Base-by-base conservation (phyloP, 92 coral and sea anemone species). In the Epizoanthus illoricatus region DNA sequence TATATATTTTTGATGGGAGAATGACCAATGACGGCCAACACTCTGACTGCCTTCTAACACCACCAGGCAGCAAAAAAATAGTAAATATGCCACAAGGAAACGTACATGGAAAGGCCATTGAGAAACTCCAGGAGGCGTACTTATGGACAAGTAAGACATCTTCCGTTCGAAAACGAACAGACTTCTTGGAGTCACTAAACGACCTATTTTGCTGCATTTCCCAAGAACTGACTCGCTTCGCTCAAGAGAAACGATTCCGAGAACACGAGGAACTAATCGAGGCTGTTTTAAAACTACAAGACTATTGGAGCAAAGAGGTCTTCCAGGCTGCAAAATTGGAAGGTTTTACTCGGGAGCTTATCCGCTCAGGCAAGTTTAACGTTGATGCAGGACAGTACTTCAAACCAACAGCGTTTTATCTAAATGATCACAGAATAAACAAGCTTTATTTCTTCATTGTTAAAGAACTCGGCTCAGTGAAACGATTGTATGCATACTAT, bases 41-140 rank as follows among this genome's bases (percentile, higher is more conserved):
- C 18, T 54, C 55, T 19, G 78, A 73, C 78, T 75, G 81, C 18
- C 81, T 75, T 60, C 81, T 75, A 28, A 75, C 81, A 39, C 81
- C 81, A 16, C 64, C 7, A 4, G 28, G 47, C 61, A 33, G n/a
- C 81, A 54, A 69, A 58, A 75, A 59, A 11, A 17, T 28, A 19
- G 54, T 36, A 20, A 23, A 6, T 7, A 56, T 28, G 6, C 33
- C 52, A 4, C 41, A 39, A 1, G 43, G 61, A 24, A 75, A 60
- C 52, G 62, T 59, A 40, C 18, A 40, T 18, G 69, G 43, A 20
- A 75, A 75, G 7, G 33, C 42, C 11, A 28, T 60, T 2, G 69
- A 75, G 39, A 75, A 60, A 8, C n/a, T 75, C 18, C 49, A 59
- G 4, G 69, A 75, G 8, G 69, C 81, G 10, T 75, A 75, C 36